Evolutionary conservation across 2,888 invertebrate genomes (phyloP).

Genomic region (Ferrisia virgata): DNA sequence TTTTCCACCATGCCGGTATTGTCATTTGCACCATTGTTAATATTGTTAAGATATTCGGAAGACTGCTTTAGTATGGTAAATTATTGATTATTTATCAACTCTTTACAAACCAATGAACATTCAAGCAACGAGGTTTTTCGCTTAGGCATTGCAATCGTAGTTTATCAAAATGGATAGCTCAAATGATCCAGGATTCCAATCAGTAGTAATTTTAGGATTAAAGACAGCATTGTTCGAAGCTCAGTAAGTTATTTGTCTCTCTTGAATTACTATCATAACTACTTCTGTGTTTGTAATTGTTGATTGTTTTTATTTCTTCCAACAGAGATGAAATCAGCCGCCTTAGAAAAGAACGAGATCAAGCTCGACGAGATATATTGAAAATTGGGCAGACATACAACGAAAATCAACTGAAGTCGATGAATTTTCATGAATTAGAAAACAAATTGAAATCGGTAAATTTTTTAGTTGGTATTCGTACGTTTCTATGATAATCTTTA

Average conservation of each 20-base stretch:
- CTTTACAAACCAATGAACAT: background rate
- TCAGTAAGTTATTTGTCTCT: background rate
- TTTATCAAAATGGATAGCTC: background rate
- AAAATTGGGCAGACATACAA: background rate
- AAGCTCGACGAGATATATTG: background rate
- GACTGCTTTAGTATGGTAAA: background rate
- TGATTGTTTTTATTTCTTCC: background rate
- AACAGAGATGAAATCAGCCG: background rate
- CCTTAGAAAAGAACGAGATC: background rate
- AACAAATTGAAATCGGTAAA: background rate
- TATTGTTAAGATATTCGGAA: background rate
- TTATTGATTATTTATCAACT: background rate
- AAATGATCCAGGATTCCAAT: background rate
- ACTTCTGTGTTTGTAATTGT: background rate
- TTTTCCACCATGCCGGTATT: background rate
- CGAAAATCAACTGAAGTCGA: background rate
- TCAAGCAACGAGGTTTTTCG: background rate
- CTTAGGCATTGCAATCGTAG: background rate
- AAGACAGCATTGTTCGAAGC: background rate
- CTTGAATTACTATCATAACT: background rate
- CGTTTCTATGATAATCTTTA: background rate
- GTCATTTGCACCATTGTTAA: background rate
- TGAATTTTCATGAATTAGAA: background rate
- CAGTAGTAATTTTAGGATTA: background rate
- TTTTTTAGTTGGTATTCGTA: background rate